Percentiles rank a stretch among this genome's conserved stretches.
These are phyloP conservation scores for Pammene aurita DNA, from an alignment of 2,888 invertebrate species.

Conservation along the genomic window DNA sequence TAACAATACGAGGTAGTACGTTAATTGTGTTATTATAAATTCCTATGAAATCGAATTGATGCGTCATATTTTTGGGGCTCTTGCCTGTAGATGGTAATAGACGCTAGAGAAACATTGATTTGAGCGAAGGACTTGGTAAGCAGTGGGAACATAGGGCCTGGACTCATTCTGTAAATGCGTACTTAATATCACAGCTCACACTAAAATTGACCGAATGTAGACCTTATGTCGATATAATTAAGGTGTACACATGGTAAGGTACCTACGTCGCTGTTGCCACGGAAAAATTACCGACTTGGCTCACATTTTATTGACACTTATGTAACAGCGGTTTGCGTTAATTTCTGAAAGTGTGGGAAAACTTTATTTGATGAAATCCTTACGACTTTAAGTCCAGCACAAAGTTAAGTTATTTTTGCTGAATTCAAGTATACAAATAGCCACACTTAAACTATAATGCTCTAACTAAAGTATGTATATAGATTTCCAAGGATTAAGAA, in stretches of 20 bases:
- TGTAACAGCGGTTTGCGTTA: background rate
- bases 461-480: too few relatives aligned
- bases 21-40: too few relatives aligned
- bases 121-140: background rate
- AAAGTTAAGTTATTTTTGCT: background rate
- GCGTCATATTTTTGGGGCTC: too few relatives aligned
- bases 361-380: slow-evolving; percentile 7
- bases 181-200: background rate
- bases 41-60: too few relatives aligned
- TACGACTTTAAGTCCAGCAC: background rate
- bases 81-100: too few relatives aligned
- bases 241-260: background rate
- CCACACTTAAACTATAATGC: too few relatives aligned
- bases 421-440: background rate
- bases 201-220: background rate
- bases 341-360: slow-evolving; percentile 10
- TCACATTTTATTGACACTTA: slow-evolving; percentile 24
- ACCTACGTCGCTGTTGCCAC: background rate
- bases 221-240: background rate
- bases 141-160: background rate
- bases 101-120: too few relatives aligned
- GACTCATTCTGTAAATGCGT: background rate
- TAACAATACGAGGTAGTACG: too few relatives aligned
- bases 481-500: too few relatives aligned
- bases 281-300: slow-evolving; percentile 21